A percentile compares a stretch with the other conserved stretches of the same genome.
Conservation (phyloP, 2,888 invertebrate species). For the Tetrapedia diversipes region DNA sequence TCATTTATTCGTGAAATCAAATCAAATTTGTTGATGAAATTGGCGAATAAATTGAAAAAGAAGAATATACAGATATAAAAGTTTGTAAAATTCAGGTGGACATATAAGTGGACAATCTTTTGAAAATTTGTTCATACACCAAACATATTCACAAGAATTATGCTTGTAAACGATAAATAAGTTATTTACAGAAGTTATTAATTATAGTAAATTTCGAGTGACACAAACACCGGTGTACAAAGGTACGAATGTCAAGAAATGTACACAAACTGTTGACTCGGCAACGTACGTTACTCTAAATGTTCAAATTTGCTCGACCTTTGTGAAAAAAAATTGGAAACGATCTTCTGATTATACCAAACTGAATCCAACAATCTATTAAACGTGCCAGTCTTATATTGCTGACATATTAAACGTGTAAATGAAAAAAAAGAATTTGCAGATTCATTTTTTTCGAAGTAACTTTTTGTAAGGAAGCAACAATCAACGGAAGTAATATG, state of each 20-base stretch:
- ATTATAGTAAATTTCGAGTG: neutral
- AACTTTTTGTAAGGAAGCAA: too few species aligned
- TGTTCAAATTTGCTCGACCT: constrained; percentile 24
- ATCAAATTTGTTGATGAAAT: too few species aligned
- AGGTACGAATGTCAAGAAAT: constrained; percentile 36
- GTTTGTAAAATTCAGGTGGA: too few species aligned
- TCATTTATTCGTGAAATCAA: too few species aligned
- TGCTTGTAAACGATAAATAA: neutral
- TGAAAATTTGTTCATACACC: neutral
- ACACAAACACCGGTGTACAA: neutral
- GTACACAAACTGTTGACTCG: constrained; percentile 41
- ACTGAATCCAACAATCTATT: neutral
- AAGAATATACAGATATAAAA: too few species aligned
- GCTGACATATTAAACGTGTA: too few species aligned
- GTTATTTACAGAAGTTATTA: neutral
- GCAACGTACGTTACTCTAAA: constrained; percentile 9
- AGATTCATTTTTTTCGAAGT: too few species aligned
- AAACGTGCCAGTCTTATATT: too few species aligned
- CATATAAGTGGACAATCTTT: neutral
- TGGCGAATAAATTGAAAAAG: too few species aligned
- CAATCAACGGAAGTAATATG: too few species aligned
- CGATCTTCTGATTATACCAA: neutral
- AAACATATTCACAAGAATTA: neutral
- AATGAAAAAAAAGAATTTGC: too few species aligned
- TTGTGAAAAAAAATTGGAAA: neutral